A percentile compares a stretch with the other conserved stretches of the same genome.
These are phyloP conservation scores for Knipowitschia caucasica DNA, from an alignment of 2,797 vertebrate species.

Conservation along the genomic window DNA sequence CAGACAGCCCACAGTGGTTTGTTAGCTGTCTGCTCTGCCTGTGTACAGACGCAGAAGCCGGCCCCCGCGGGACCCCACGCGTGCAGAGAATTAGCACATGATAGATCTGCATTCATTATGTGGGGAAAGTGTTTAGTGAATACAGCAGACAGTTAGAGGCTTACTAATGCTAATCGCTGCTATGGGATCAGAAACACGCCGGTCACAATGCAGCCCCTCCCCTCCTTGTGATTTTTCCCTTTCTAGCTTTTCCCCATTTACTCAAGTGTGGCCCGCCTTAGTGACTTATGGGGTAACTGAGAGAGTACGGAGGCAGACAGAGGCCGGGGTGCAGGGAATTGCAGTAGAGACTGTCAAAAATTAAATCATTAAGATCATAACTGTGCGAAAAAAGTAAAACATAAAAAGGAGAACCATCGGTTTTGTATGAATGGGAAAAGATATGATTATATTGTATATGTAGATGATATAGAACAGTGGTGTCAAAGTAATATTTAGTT, in stretches of 20 bases:
- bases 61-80: conserved; percentile 8
- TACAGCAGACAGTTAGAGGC: conserved; percentile 20
- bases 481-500: no score
- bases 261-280: conserved; percentile 43
- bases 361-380: no score
- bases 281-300: conserved; percentile 41
- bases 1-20: conserved; percentile 4
- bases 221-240: conserved; percentile 17
- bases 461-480: no score
- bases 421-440: no score
- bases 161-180: conserved; percentile 31
- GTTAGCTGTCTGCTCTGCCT: conserved; percentile 4
- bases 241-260: conserved; percentile 49
- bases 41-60: conserved; percentile 16
- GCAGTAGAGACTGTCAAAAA: no score
- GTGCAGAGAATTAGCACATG: conserved; percentile 25
- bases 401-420: no score
- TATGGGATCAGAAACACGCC: conserved; percentile 30
- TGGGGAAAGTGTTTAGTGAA: conserved; percentile 15
- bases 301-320: conserved; percentile 22
- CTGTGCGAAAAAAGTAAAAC: no score
- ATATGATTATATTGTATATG: no score
- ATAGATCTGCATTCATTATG: conserved; percentile 42
- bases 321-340: conserved; percentile 59
- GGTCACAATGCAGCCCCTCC: conserved; percentile 34